Evolutionary conservation across 2,113 vertebrate genomes (phyloP).

Genomic region (Erythrolamprus reginae): DNA sequence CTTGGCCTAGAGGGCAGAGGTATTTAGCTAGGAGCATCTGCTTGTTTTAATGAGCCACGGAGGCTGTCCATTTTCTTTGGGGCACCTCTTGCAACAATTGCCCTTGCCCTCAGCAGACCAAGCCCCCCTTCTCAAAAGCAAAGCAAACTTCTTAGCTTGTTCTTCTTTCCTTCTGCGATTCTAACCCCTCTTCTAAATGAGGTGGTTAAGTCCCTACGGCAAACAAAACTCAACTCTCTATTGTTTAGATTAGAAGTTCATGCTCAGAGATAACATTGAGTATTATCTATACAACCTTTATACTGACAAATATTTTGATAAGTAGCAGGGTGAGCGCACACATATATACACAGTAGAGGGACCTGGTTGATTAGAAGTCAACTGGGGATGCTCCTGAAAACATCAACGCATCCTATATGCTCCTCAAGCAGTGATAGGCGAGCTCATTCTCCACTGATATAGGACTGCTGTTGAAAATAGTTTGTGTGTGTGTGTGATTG

Average conservation of each 20-base stretch:
- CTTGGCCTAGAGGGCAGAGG: neutral
- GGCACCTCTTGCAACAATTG: neutral
- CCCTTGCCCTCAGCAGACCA: neutral
- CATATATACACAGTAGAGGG: neutral
- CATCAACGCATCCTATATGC: neutral
- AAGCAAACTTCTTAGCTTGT: neutral
- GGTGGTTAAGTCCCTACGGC: neutral
- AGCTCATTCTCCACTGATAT: neutral
- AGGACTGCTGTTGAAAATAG: neutral
- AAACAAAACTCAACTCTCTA: neutral
- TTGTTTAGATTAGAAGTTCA: neutral
- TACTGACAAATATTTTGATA: neutral
- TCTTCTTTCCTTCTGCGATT: too few relatives aligned
- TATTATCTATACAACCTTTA: neutral
- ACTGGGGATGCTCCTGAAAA: neutral
- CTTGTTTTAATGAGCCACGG: neutral
- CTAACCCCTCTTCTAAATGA: neutral
- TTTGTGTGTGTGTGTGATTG: neutral
- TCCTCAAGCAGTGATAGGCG: neutral
- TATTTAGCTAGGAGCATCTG: neutral
- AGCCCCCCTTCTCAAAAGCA: neutral
- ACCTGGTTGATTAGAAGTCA: neutral
- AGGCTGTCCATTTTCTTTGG: neutral
- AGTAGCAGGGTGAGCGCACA: too few relatives aligned
- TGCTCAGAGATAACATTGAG: neutral